phyloP scores from a whole-genome alignment of 2,797 vertebrate species.

The Etheostoma perlongum region DNA sequence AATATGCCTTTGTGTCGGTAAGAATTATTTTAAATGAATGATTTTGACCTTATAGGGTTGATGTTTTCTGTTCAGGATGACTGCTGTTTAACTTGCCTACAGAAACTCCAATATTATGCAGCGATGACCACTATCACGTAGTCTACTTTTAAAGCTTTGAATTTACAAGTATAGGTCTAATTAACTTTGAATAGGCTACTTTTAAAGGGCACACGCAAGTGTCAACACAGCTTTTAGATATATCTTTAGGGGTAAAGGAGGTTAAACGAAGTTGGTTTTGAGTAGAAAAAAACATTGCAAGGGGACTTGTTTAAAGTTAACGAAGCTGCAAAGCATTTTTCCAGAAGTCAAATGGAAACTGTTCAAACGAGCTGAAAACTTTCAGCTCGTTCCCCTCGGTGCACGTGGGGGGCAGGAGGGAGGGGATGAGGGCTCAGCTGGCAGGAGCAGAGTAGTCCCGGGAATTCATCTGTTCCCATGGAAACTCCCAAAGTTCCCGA shows the following conservation, averaged over 20 bases:
- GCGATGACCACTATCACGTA: not conserved
- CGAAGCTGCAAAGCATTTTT: slow-evolving; percentile 61
- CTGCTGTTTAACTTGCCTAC: not conserved
- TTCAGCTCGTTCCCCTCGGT: slow-evolving; percentile 39
- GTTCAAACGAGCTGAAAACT: slow-evolving; percentile 55
- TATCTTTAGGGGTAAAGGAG: slow-evolving; percentile 26
- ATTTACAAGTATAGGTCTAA: too few relatives aligned
- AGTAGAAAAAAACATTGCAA: not conserved
- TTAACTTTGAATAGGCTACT: too few relatives aligned
- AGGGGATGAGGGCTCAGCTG: slow-evolving; percentile 58
- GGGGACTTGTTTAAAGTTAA: slow-evolving; percentile 54
- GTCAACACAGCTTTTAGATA: slow-evolving; percentile 25
- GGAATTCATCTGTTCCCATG: slow-evolving; percentile 84
- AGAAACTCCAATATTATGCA: not conserved
- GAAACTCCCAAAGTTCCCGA: slow-evolving; percentile 74
- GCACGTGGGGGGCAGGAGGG: slow-evolving; percentile 67
- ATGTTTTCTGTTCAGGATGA: not conserved
- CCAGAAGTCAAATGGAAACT: slow-evolving; percentile 65
- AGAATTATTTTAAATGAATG: slow-evolving; percentile 45
- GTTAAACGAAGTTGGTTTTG: slow-evolving; percentile 7
- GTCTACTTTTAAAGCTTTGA: not conserved
- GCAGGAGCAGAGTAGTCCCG: slow-evolving; percentile 73
- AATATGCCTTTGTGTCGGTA: slow-evolving; percentile 85
- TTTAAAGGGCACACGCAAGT: not conserved
- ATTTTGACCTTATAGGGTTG: not conserved